Base-by-base conservation (phyloP, 2,797 vertebrate genomes). In the Myotis myotis region DNA sequence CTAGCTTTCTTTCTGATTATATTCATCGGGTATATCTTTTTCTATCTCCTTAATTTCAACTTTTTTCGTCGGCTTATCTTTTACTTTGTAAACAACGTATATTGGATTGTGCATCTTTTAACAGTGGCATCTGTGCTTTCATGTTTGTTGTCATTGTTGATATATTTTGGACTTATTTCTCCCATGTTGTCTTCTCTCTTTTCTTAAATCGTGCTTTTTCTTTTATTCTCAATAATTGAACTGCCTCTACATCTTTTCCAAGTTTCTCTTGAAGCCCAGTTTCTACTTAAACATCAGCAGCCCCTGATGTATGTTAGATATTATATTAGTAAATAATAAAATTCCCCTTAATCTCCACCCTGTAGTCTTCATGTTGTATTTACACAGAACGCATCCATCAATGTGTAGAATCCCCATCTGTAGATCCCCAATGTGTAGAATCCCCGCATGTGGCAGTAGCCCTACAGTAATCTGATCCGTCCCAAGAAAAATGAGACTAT, bases 351-450 rank as follows among this genome's bases (percentile, higher is more conserved):
- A 11, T 51, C 38, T 33, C 83, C 16, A 23, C 6, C 51, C 3
- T 1, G 1, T 2, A 30, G 30, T 44, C 75, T 57, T 38, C 0
- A 0, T 8, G 12, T 9, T 36, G 8, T 1, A 3, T 1, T 41
- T 25, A 36, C 23, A 55, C 2, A n/a, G 82, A 49, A 13, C 2
- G 0, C 15, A 8, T 33, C 4, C n/a, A 20, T n/a, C 49, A 30
- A 0, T n/a, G n/a, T n/a, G n/a, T n/a, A n/a, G n/a, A n/a, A n/a
- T n/a, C n/a, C n/a, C n/a, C n/a, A n/a, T n/a, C n/a, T n/a, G n/a
- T n/a, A n/a, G n/a, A n/a, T n/a, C n/a, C n/a, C n/a, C n/a, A n/a
- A n/a, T n/a, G n/a, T n/a, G n/a, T n/a, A n/a, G n/a, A n/a, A n/a
- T n/a, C n/a, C n/a, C n/a, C n/a, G n/a, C n/a, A n/a, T n/a, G n/a